Evolutionary conservation across 2,113 vertebrate genomes (phyloP).

Genomic region (Psittacula cyanocephala): DNA sequence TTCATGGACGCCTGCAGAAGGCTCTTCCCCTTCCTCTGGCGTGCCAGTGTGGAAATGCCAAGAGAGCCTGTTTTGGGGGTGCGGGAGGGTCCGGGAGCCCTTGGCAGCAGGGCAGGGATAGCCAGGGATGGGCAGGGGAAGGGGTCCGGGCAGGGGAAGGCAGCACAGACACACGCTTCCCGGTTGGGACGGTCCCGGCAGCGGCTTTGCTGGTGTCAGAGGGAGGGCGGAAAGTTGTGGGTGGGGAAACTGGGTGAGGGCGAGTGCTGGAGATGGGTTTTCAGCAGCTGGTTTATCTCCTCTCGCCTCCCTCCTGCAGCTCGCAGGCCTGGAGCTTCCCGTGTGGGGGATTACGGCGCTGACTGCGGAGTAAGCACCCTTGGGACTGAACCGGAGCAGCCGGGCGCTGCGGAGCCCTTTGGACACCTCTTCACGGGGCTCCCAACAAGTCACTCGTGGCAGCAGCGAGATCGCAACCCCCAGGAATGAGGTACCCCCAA

Average conservation of each 20-base stretch:
- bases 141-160: not conserved
- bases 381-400: not conserved
- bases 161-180: not conserved
- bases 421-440: not conserved
- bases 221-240: not conserved
- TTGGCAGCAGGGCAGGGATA: not conserved
- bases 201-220: not conserved
- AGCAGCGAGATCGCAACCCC: not conserved
- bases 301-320: not conserved
- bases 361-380: not conserved
- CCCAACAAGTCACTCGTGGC: not conserved
- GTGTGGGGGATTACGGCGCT: not conserved
- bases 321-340: not conserved
- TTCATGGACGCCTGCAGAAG: not conserved
- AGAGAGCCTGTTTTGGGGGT: not conserved
- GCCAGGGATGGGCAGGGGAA: fast-evolving
- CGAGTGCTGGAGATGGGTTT: not conserved
- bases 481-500: slow-evolving; percentile 4
- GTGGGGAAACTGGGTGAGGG: not conserved
- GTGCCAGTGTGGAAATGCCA: not conserved
- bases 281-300: not conserved
- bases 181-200: not conserved
- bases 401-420: fast-evolving
- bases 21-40: not conserved
- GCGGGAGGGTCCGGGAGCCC: not conserved